Conservation (phyloP, 64 coral and sea anemone species). For the Actinia tenebrosa region DNA sequence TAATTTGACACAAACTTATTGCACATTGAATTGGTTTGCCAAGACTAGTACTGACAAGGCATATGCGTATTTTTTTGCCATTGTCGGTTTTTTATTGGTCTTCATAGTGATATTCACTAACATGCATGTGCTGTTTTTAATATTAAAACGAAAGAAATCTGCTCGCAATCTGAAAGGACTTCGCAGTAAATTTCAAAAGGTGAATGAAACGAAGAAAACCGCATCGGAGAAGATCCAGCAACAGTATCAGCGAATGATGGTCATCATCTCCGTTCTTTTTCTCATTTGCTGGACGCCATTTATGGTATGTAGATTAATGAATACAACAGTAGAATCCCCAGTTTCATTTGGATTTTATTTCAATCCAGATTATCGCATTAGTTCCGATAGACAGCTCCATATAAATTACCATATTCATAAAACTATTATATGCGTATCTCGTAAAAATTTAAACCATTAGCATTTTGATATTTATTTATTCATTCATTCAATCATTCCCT, state of each 20-base stretch:
- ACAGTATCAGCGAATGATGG: conserved; percentile 63
- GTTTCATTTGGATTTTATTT: not conserved
- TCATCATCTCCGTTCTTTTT: conserved; percentile 41
- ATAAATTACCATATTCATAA: not conserved
- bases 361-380: not conserved
- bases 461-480: not conserved
- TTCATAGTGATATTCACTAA: conserved; percentile 32
- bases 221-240: conserved; percentile 40
- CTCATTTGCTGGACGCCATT: conserved; percentile 69
- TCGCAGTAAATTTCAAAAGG: conserved; percentile 18
- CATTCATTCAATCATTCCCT: not conserved
- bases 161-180: conserved; percentile 37
- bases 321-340: not conserved
- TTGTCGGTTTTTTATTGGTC: conserved; percentile 40
- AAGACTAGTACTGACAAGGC: not conserved
- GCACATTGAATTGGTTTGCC: conserved; percentile 67
- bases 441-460: not conserved
- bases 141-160: conserved; percentile 45
- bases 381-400: not conserved
- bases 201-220: conserved; percentile 6
- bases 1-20: conserved; percentile 60
- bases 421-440: too few species aligned
- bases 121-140: conserved; percentile 27
- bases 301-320: conserved; percentile 43
- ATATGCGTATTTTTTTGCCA: conserved; percentile 34